phyloP scores from a whole-genome alignment of 2,113 vertebrate genomes.

The Tachuris rubrigastra region DNA sequence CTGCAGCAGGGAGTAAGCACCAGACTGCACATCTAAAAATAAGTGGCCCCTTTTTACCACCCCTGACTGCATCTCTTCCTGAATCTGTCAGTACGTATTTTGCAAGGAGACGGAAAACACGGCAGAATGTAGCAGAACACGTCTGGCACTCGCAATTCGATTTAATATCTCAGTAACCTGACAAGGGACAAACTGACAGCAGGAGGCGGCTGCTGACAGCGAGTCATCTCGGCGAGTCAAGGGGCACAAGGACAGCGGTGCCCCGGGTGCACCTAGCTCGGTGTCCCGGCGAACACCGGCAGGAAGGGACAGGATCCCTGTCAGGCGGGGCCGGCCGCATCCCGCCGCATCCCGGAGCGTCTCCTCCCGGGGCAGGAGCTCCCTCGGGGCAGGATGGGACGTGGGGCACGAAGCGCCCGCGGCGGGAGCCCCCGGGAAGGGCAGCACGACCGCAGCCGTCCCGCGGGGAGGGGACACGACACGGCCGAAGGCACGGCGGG shows the following conservation, averaged over 20 bases:
- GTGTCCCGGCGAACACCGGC: not conserved
- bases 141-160: not conserved
- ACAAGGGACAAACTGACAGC: not conserved
- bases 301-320: too few relatives aligned
- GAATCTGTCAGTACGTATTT: not conserved
- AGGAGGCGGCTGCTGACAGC: not conserved
- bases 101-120: not conserved
- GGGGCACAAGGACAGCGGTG: not conserved
- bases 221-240: not conserved
- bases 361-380: not conserved
- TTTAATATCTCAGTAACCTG: not conserved
- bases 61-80: not conserved
- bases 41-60: constrained; percentile 28
- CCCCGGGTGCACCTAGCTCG: not conserved
- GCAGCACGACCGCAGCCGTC: not conserved
- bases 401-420: too few relatives aligned
- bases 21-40: constrained; percentile 10
- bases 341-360: not conserved
- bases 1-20: not conserved
- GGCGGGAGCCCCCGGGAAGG: not conserved
- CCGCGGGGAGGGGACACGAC: not conserved
- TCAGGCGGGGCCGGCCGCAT: not conserved
- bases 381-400: not conserved
- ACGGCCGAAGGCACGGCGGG: not conserved
- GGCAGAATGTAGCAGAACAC: not conserved